These are phyloP conservation scores for Cygnus buccinator DNA, from an alignment of 2,113 vertebrate genomes.

Conservation along the genomic window DNA sequence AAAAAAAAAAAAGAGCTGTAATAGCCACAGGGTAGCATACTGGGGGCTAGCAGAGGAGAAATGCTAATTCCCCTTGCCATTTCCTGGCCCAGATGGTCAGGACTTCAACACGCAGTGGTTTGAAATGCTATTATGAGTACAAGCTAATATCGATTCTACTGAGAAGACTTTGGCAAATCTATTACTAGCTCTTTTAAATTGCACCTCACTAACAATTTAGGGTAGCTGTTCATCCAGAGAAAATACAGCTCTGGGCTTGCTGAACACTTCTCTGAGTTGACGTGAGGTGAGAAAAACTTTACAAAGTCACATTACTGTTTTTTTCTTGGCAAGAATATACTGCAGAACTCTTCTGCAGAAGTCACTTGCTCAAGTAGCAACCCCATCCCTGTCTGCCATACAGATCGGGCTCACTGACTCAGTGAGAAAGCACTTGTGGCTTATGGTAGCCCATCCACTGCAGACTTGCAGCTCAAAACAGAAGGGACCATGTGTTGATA, in stretches of 20 bases:
- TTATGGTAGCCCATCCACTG: neutral
- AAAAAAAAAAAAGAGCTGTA: neutral
- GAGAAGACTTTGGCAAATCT: slow-evolving; percentile 49
- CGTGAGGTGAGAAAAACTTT: neutral
- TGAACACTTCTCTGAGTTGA: slow-evolving; percentile 19
- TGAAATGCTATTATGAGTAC: slow-evolving; percentile 56
- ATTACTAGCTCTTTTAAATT: slow-evolving; percentile 34
- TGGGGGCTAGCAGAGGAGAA: slow-evolving; percentile 43
- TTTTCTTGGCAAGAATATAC: neutral
- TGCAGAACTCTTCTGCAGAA: neutral
- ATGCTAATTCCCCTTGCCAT: slow-evolving; percentile 43
- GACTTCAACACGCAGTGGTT: neutral
- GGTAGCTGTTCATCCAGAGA: slow-evolving; percentile 11
- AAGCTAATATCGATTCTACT: slow-evolving; percentile 55
- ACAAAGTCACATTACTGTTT: neutral
- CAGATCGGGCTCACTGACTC: neutral
- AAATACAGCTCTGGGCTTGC: slow-evolving; percentile 17
- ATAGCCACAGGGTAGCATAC: slow-evolving; percentile 49
- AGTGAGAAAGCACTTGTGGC: neutral
- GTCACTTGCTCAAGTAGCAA: neutral
- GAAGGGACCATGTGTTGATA: neutral
- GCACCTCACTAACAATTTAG: slow-evolving; percentile 35
- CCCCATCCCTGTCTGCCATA: neutral
- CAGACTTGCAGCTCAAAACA: neutral
- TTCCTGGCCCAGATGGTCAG: slow-evolving; percentile 67